Evolutionary conservation across 2,888 invertebrate genomes (phyloP).

Genomic region (Drosophila longiperda): DNA sequence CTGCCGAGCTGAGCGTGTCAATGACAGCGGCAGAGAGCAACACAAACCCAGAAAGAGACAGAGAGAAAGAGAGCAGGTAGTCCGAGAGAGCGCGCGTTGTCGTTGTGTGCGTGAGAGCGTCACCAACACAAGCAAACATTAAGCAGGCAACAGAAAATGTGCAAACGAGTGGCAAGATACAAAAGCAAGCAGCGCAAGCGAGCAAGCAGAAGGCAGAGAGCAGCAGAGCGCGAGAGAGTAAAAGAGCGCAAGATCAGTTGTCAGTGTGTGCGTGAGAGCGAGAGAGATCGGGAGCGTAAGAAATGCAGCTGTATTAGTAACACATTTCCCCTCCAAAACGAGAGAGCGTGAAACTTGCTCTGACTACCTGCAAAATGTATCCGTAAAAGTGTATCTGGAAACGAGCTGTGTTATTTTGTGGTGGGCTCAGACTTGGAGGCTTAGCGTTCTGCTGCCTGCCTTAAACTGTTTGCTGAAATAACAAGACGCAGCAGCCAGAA

Average conservation of each 20-base stretch:
- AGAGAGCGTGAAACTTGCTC: constrained; percentile 2
- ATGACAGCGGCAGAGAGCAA: constrained; percentile 58
- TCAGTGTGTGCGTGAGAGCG: constrained; percentile 51
- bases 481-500: constrained; percentile 44
- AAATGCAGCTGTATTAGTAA: constrained; percentile 50
- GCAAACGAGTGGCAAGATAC: constrained; percentile 53
- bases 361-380: constrained; percentile 41
- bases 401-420: constrained; percentile 33
- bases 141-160: constrained; percentile 45
- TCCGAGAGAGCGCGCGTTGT: background rate
- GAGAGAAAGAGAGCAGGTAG: background rate
- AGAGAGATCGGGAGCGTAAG: constrained; percentile 29
- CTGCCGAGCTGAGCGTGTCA: constrained; percentile 73
- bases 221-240: constrained; percentile 9
- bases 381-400: constrained; percentile 27
- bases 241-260: constrained; percentile 32
- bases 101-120: constrained; percentile 62
- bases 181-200: background rate
- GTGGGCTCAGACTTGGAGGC: constrained; percentile 50
- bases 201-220: background rate
- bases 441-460: constrained; percentile 40
- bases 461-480: constrained; percentile 76
- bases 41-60: constrained; percentile 6
- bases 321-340: constrained; percentile 62
- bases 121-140: constrained; percentile 55